Evolutionary conservation across 1,140 invertebrate genomes (phyloP).

Genomic region (Helicoverpa zea): DNA sequence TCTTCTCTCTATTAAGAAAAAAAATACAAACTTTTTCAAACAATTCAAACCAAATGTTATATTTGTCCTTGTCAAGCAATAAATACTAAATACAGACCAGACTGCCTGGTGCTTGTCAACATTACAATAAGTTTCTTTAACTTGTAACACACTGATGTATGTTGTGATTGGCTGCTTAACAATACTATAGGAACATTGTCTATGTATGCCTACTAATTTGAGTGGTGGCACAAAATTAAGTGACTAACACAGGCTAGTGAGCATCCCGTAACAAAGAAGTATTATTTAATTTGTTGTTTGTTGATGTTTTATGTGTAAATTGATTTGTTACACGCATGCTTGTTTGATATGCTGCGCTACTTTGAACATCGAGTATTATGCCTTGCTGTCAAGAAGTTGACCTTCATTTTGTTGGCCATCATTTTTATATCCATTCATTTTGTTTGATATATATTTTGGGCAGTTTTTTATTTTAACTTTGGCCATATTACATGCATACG

Average conservation of each 20-base stretch:
- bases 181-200: neutral
- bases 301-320: slow-evolving; percentile 58
- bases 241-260: slow-evolving; percentile 19
- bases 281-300: slow-evolving; percentile 35
- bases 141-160: slow-evolving; percentile 5
- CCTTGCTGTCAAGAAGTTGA: slow-evolving; percentile 95
- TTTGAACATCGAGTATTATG: slow-evolving; percentile 85
- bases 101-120: slow-evolving; percentile 18
- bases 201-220: slow-evolving; percentile 28
- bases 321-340: slow-evolving; percentile 82
- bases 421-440: slow-evolving; percentile 88
- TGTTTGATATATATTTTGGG: slow-evolving; percentile 84
- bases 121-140: neutral
- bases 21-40: too few relatives aligned
- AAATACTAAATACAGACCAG: neutral
- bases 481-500: slow-evolving; percentile 81
- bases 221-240: slow-evolving; percentile 41
- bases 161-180: slow-evolving; percentile 3
- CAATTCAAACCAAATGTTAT: neutral
- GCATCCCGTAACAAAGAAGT: neutral
- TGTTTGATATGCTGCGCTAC: slow-evolving; percentile 84
- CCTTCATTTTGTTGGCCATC: slow-evolving; percentile 95
- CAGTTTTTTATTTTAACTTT: slow-evolving; percentile 82
- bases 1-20: neutral
- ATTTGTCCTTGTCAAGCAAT: neutral